Conservation (phyloP, 2,797 vertebrate genomes). For the Chaenodraco wilsoni region DNA sequence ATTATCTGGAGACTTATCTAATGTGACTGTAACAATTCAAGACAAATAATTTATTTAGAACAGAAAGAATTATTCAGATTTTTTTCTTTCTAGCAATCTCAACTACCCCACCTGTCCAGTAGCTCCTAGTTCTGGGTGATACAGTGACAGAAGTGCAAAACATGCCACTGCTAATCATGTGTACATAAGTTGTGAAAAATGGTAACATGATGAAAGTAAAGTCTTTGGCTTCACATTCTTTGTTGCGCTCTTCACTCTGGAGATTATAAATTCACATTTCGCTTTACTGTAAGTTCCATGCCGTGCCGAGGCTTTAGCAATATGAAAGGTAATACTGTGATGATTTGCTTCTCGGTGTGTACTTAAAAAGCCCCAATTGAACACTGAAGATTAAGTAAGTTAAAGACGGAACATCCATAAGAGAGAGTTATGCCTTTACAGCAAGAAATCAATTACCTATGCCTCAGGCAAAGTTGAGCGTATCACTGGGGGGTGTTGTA, state of each 20-base stretch:
- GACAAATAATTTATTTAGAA: not conserved
- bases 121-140: not conserved
- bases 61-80: no score
- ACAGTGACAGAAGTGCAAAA: no score
- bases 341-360: constrained; percentile 53
- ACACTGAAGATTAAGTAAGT: constrained; percentile 49
- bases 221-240: constrained; percentile 13
- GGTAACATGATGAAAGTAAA: constrained; percentile 2
- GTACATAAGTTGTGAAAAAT: constrained; percentile 12
- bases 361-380: constrained; percentile 53
- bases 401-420: constrained; percentile 56
- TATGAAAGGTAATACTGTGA: constrained; percentile 43
- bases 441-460: constrained; percentile 64
- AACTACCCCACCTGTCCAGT: not conserved
- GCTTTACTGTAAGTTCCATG: constrained; percentile 13
- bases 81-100: not conserved
- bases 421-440: constrained; percentile 51
- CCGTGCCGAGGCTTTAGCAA: constrained; percentile 32
- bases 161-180: not conserved
- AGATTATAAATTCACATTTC: constrained; percentile 24
- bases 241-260: constrained; percentile 22
- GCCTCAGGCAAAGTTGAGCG: constrained; percentile 56
- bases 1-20: not conserved
- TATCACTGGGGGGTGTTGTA: constrained; percentile 56
- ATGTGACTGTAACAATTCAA: not conserved